Percentiles rank a stretch among this genome's conserved stretches.
Conservation (phyloP, 2,113 vertebrate genomes). For the Pedetes capensis region DNA sequence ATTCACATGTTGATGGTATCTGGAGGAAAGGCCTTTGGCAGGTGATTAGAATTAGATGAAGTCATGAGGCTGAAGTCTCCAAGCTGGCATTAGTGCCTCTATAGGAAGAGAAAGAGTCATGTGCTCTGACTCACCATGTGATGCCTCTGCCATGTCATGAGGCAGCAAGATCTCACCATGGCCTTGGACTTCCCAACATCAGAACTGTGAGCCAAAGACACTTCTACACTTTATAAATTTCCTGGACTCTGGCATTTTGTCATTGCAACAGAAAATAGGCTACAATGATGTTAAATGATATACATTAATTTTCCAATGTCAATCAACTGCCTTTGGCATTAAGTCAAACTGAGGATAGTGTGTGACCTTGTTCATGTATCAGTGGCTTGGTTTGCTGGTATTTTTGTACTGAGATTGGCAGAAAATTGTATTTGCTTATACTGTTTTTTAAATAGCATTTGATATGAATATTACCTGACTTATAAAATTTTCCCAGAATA, state of each 20-base stretch:
- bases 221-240: not conserved
- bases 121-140: not conserved
- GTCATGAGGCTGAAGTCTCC: not conserved
- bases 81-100: not conserved
- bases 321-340: not conserved
- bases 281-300: not conserved
- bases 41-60: not conserved
- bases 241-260: not conserved
- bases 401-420: not conserved
- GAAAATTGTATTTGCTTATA: not conserved
- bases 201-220: not conserved
- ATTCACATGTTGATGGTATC: not conserved
- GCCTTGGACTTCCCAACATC: not conserved
- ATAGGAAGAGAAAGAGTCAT: not conserved
- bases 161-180: not conserved
- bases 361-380: not conserved
- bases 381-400: not conserved
- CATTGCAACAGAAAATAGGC: not conserved
- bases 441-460: not conserved
- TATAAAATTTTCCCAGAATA: not conserved
- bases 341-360: not conserved
- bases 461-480: not conserved
- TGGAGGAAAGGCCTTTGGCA: not conserved
- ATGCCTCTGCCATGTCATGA: not conserved
- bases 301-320: not conserved